A percentile compares a stretch with the other conserved stretches of the same genome.
These are phyloP conservation scores for Andrena dorsata DNA, from an alignment of 2,888 invertebrate genomes.

Conservation along the genomic window DNA sequence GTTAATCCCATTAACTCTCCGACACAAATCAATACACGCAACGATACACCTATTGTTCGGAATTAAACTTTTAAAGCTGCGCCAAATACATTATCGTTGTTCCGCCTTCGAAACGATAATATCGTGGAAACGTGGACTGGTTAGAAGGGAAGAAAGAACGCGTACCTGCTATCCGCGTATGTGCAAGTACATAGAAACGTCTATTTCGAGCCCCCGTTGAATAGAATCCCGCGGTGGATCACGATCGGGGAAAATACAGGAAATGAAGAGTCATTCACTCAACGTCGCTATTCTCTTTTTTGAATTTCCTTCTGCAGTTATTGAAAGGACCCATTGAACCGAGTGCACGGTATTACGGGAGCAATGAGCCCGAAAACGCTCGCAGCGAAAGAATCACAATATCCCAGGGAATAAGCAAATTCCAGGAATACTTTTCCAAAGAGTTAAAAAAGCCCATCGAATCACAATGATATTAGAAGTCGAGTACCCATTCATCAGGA, in stretches of 20 bases:
- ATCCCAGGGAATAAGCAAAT: neutral
- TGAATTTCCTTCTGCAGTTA: conserved; percentile 9
- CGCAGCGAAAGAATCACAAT: neutral
- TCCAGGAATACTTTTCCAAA: neutral
- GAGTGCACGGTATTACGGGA: conserved; percentile 16
- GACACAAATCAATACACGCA: neutral
- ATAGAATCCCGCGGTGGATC: conserved; percentile 48
- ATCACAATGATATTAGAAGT: too few species aligned
- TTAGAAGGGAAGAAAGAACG: neutral
- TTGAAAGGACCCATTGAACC: conserved; percentile 24
- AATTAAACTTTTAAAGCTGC: neutral
- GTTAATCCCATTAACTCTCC: neutral
- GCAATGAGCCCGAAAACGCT: conserved; percentile 6
- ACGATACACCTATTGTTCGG: neutral
- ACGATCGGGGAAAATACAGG: conserved; percentile 35
- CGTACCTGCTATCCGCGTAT: too few species aligned
- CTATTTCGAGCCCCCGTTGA: conserved; percentile 13
- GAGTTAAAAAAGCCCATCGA: neutral
- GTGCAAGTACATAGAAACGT: neutral
- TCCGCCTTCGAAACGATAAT: neutral
- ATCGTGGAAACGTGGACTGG: neutral
- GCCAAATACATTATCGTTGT: neutral
- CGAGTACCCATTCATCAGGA: neutral
- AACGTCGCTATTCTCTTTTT: conserved; percentile 2
- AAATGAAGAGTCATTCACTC: conserved; percentile 21